These are phyloP conservation scores for Halictus quadricinctus DNA, from an alignment of 2,888 invertebrate genomes.

Conservation along the genomic window DNA sequence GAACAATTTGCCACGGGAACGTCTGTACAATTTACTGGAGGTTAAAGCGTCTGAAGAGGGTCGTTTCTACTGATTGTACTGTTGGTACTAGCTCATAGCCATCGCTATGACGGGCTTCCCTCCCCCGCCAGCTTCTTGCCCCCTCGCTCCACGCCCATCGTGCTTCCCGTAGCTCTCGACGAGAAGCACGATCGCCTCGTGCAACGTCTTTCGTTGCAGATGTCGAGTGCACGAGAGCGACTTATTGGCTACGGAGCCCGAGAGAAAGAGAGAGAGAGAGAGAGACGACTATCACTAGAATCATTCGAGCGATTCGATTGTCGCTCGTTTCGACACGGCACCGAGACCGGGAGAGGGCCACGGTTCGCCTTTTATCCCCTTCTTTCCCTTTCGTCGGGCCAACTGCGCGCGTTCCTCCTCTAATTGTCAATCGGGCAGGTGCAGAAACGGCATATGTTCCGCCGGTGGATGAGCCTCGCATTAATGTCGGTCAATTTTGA, in stretches of 20 bases:
- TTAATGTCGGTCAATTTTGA: background rate
- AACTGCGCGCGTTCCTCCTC: background rate
- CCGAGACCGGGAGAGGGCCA: background rate
- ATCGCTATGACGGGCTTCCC: conserved; percentile 13
- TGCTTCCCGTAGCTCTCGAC: conserved; percentile 42
- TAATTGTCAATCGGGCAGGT: conserved; percentile 43
- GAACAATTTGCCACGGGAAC: background rate
- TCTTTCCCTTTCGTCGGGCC: background rate
- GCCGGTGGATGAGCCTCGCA: background rate
- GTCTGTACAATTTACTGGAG: background rate
- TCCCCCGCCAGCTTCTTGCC: conserved; percentile 6
- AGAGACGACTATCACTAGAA: no score
- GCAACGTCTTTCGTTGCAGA: conserved; percentile 54
- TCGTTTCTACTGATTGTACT: background rate
- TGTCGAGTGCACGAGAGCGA: conserved; percentile 24
- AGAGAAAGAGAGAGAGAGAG: background rate
- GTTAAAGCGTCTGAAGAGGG: background rate
- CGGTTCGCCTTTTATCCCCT: background rate
- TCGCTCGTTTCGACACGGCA: conserved; percentile 25
- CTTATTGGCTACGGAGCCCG: conserved; percentile 39
- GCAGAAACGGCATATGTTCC: conserved; percentile 26
- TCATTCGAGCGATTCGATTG: conserved; percentile 42
- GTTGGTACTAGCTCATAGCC: background rate
- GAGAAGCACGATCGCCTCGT: conserved; percentile 46
- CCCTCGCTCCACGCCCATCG: conserved; percentile 12